These are phyloP conservation scores for Caenorhabditis tropicalis DNA, from an alignment of 1,140 invertebrate species.

Conservation along the genomic window DNA sequence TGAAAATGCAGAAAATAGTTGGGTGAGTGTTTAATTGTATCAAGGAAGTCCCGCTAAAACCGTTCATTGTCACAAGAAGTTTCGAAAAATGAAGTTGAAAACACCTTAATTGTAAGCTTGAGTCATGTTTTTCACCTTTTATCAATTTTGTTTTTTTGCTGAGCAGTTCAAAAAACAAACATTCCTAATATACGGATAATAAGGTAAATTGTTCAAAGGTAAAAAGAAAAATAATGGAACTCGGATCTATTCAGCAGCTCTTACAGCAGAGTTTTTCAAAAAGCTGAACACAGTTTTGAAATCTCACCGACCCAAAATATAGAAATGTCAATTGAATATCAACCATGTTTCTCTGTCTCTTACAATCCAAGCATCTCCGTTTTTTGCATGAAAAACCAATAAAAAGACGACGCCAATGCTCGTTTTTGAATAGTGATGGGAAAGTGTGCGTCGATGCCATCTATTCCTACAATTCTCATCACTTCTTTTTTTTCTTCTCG, in stretches of 20 bases:
- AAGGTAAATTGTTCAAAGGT: too few relatives aligned
- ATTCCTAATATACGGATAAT: too few relatives aligned
- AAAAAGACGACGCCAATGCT: neutral
- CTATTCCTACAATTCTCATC: neutral
- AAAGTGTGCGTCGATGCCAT: slow-evolving; percentile 24
- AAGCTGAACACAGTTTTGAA: too few relatives aligned
- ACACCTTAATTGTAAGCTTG: neutral
- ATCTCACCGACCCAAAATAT: too few relatives aligned
- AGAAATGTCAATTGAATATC: neutral
- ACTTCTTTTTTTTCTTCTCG: neutral
- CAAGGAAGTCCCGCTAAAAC: neutral
- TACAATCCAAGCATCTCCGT: neutral
- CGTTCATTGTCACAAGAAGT: too few relatives aligned
- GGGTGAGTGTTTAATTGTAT: neutral
- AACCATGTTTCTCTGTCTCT: neutral
- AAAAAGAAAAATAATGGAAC: too few relatives aligned
- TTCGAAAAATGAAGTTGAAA: too few relatives aligned
- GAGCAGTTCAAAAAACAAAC: too few relatives aligned
- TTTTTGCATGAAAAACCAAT: slow-evolving; percentile 36
- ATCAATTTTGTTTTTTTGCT: too few relatives aligned
- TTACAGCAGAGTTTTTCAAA: too few relatives aligned
- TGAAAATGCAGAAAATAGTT: neutral
- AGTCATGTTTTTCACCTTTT: too few relatives aligned
- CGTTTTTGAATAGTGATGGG: slow-evolving; percentile 32
- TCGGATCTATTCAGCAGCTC: too few relatives aligned